Percentiles rank a stretch among this genome's conserved stretches.
phyloP scores from a whole-genome alignment of 2,113 vertebrate species.

The Proteles cristata region DNA sequence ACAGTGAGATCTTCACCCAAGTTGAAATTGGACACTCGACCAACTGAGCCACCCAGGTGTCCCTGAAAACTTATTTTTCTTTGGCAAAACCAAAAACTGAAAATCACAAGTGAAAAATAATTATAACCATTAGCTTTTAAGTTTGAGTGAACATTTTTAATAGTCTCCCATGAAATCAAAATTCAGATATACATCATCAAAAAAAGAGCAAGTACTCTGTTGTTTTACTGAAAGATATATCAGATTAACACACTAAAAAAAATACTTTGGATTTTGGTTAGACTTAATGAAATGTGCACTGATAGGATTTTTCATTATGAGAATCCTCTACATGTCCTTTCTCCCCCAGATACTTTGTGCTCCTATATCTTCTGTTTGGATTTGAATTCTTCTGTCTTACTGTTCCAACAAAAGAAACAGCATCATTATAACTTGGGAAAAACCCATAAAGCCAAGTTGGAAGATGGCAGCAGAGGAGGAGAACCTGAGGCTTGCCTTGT shows the following conservation, averaged over 20 bases:
- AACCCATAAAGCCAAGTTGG: not conserved
- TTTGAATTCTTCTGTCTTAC: conserved; percentile 46
- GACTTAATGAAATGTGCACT: conserved; percentile 5
- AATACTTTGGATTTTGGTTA: not conserved
- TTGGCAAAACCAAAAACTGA: conserved; percentile 20
- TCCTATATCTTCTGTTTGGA: conserved; percentile 22
- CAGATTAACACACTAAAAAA: not conserved
- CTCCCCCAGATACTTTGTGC: not conserved
- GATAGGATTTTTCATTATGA: conserved; percentile 29
- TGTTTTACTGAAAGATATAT: not conserved
- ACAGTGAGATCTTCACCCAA: no score
- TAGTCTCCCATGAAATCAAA: not conserved
- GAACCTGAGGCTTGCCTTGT: not conserved
- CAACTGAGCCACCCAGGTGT: no score
- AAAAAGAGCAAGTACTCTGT: fast-evolving
- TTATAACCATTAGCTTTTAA: conserved; percentile 38
- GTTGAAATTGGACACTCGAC: no score
- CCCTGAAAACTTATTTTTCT: not conserved
- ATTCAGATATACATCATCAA: not conserved
- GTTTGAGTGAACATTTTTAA: not conserved
- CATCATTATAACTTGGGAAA: conserved; percentile 43
- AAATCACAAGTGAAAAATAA: conserved; percentile 42
- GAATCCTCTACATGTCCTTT: not conserved
- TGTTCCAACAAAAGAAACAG: not conserved
- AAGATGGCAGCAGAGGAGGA: not conserved